These are phyloP conservation scores for Pantherophis guttatus DNA, from an alignment of 2,113 vertebrate species.

Conservation along the genomic window DNA sequence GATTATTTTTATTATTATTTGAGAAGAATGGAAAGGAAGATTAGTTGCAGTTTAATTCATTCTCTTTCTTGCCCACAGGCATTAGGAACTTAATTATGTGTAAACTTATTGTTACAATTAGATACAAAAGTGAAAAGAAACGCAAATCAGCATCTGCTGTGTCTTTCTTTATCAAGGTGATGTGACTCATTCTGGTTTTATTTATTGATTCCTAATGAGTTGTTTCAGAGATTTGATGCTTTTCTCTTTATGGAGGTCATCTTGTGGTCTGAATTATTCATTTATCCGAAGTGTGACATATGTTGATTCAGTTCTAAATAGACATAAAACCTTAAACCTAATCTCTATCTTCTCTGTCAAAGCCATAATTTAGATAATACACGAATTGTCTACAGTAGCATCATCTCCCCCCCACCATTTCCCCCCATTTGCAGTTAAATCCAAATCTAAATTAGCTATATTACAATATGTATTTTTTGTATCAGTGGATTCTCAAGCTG, in stretches of 20 bases:
- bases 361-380: constrained; percentile 74
- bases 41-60: constrained; percentile 3
- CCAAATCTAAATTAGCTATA: constrained; percentile 21
- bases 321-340: constrained; percentile 61
- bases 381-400: constrained; percentile 56
- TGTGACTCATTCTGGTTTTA: constrained; percentile 20
- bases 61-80: constrained; percentile 50
- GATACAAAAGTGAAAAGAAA: constrained; percentile 19
- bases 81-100: constrained; percentile 51
- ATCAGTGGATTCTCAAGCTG: constrained; percentile 61
- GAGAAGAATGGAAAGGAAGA: constrained; percentile 23
- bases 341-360: constrained; percentile 52
- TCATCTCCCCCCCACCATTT: not conserved
- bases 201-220: constrained; percentile 40
- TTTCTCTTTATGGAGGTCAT: constrained; percentile 59
- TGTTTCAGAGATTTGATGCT: constrained; percentile 57
- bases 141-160: constrained; percentile 33
- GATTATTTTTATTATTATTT: constrained; percentile 26
- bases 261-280: constrained; percentile 67
- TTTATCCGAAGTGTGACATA: constrained; percentile 50
- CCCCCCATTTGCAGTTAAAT: constrained; percentile 40
- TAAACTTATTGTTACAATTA: constrained; percentile 59
- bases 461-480: constrained; percentile 44
- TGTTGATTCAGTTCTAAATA: constrained; percentile 63
- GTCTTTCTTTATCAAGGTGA: constrained; percentile 54